Evolutionary conservation across 1,140 invertebrate species (phyloP).

Genomic region (Macrosteles quadrilineatus): DNA sequence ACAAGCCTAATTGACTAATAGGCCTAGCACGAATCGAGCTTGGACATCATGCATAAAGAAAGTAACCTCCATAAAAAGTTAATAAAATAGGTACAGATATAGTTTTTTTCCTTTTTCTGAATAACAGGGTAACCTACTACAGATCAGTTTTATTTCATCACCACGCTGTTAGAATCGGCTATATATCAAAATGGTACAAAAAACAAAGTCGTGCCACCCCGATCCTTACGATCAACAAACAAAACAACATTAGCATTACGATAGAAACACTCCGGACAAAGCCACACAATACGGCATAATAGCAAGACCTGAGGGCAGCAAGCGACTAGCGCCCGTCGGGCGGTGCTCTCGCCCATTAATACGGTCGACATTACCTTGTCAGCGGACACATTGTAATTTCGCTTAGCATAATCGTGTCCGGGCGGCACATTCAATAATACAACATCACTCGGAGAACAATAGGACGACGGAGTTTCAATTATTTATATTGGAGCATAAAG

Average conservation of each 20-base stretch:
- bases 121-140: too few species aligned
- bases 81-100: too few species aligned
- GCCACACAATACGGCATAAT: constrained; percentile 6
- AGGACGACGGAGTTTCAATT: constrained; percentile 12
- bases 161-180: too few species aligned
- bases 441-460: constrained; percentile 20
- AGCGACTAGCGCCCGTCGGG: neutral
- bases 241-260: constrained; percentile 20
- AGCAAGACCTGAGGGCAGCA: neutral
- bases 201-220: too few species aligned
- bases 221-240: neutral
- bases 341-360: constrained; percentile 11
- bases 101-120: too few species aligned
- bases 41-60: too few species aligned
- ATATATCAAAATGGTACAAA: too few species aligned
- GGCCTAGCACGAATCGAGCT: too few species aligned
- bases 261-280: neutral
- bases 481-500: constrained; percentile 26
- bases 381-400: constrained; percentile 15
- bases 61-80: too few species aligned
- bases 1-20: too few species aligned
- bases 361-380: constrained; percentile 23
- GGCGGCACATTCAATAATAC: constrained; percentile 26
- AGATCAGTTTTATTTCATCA: too few species aligned
- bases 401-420: constrained; percentile 21